Base-by-base conservation (phyloP, 2,888 invertebrate genomes). In the Polia nebulosa region DNA sequence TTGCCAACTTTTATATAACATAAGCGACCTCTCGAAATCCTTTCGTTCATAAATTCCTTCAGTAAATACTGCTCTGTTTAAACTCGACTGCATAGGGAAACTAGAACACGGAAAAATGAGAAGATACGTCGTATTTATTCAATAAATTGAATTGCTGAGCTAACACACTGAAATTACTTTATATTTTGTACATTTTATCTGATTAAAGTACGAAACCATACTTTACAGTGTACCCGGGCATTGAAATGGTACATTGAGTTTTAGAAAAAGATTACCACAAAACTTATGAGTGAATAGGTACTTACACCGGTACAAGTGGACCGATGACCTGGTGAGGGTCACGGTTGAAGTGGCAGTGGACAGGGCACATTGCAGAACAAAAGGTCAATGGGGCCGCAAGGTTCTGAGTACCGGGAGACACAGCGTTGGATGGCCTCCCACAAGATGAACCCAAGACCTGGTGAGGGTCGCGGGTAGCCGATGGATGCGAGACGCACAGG, bases 61-160 rank as follows among this genome's bases (percentile, higher is more conserved):
- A 69, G 59, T 44, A 44, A 60, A 69, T 1, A 27, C 27, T 29
- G 17, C 9, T 39, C 11, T 29, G 51, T 36, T 3, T 51, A 44
- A 69, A 69, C 49, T 17, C 41, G 8, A 34, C n/a, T 29, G n/a
- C 51, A 51, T 22, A 59, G 15, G 1, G 22, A 29, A 58, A 69
- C 51, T 36, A 70, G 51, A 69, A 34, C 60, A 34, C 0, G 17
- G 51, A 36, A 59, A 45, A 70, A 36, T 44, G 34, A 20, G 60
- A 6, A 69, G 41, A 36, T 34, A 51, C 59, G 34, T 41, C 5
- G 29, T 60, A 34, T 69, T 59, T 69, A 60, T 69, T 69, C 41
- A 60, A 69, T 60, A 69, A 59, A 68, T 69, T 69, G 34, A 51
- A 69, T 69, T 13, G n/a, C 25, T 41, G 17, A 69, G 70, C 60